phyloP scores from a whole-genome alignment of 2,113 vertebrate genomes.

The Neomonachus schauinslandi region DNA sequence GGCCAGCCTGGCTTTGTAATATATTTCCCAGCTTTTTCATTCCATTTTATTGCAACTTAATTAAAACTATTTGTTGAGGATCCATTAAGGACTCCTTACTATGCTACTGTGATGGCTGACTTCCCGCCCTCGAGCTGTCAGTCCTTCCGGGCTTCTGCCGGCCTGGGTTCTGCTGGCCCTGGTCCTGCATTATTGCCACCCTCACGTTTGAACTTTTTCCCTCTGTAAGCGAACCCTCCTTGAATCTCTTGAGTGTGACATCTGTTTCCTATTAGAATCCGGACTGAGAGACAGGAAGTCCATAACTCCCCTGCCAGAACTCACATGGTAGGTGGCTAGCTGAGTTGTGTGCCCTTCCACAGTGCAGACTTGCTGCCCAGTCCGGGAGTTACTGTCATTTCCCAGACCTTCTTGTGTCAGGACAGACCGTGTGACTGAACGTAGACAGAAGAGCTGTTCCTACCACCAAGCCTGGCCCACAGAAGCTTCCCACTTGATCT shows the following conservation, averaged over 20 bases:
- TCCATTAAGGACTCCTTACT: neutral
- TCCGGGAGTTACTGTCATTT: neutral
- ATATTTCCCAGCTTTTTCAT: conserved; percentile 19
- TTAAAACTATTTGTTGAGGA: neutral
- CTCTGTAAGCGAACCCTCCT: neutral
- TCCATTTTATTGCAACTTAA: neutral
- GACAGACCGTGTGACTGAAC: neutral
- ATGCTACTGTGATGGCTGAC: neutral
- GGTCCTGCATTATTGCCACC: neutral
- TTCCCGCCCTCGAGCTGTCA: neutral
- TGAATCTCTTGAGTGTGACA: neutral
- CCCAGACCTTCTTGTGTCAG: neutral
- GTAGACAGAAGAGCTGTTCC: neutral
- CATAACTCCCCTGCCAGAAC: neutral
- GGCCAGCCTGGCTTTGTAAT: neutral
- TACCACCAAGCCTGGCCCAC: neutral
- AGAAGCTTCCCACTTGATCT: neutral
- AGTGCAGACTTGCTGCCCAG: neutral
- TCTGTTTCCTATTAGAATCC: conserved; percentile 31
- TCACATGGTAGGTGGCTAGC: neutral
- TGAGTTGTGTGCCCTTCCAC: neutral
- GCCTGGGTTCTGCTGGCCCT: neutral
- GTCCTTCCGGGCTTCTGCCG: neutral
- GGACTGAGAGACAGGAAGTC: neutral
- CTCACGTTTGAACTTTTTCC: neutral